A percentile compares a stretch with the other conserved stretches of the same genome.
These are phyloP conservation scores for Pammene fasciana DNA, from an alignment of 2,888 invertebrate species.

Conservation along the genomic window DNA sequence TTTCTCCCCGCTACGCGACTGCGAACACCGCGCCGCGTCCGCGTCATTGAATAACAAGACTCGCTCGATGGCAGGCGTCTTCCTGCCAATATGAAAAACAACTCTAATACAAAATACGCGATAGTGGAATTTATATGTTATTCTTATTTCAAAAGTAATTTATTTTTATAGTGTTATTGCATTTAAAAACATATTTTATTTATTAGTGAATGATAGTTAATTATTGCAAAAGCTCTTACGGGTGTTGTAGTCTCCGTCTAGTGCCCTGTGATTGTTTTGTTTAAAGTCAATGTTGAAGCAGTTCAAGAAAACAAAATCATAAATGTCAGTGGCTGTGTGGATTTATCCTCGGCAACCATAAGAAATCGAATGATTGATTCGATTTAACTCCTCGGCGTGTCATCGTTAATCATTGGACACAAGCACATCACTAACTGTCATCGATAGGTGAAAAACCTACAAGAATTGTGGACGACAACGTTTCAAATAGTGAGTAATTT, in stretches of 20 bases:
- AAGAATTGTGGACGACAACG: slow-evolving; percentile 78
- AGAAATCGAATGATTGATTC: slow-evolving; percentile 68
- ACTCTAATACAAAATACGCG: slow-evolving; percentile 78
- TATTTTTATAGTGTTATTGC: slow-evolving; percentile 81
- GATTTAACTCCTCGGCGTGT: slow-evolving; percentile 66
- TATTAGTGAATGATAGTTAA: slow-evolving; percentile 81
- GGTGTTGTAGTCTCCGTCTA: slow-evolving; percentile 71
- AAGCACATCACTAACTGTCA: slow-evolving; percentile 73
- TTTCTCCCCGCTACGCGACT: slow-evolving; percentile 78
- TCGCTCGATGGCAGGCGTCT: slow-evolving; percentile 81
- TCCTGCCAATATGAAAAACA: slow-evolving; percentile 81
- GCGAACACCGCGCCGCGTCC: slow-evolving; percentile 77
- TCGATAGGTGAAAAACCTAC: slow-evolving; percentile 75
- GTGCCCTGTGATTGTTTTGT: slow-evolving; percentile 80
- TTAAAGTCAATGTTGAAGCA: slow-evolving; percentile 62
- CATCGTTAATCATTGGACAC: slow-evolving; percentile 65
- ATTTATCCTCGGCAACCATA: slow-evolving; percentile 60
- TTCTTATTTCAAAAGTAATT: slow-evolving; percentile 76
- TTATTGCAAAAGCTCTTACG: slow-evolving; percentile 73
- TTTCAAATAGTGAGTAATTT: slow-evolving; percentile 79
- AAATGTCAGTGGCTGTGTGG: slow-evolving; percentile 73
- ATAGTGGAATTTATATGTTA: slow-evolving; percentile 80
- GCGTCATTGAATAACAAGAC: slow-evolving; percentile 84
- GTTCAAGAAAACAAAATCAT: slow-evolving; percentile 61
- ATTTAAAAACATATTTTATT: slow-evolving; percentile 77